Evolutionary conservation across 2,888 invertebrate species (phyloP), one percentile per base, ranked within the genome.

Genomic region (Hydrotaea diabolus): DNA sequence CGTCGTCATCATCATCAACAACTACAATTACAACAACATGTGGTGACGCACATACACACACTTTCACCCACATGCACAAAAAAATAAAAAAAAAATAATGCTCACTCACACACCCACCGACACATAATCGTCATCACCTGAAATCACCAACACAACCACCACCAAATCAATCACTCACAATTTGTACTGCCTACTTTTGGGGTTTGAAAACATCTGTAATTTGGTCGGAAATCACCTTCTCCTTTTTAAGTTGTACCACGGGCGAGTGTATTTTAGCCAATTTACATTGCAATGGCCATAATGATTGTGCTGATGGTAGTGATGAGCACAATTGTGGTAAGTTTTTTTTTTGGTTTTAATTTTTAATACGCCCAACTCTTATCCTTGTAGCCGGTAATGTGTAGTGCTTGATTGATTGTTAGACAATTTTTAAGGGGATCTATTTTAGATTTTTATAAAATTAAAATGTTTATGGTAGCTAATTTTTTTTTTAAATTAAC

Each of bases 301-400:
- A 71, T 3, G 94, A 94, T 88, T 94, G 94, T 90, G 92, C 93
- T 85, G 94, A 93, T 87, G 94, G 93, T 36, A 95, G 95, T 88
- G 95, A 96, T 89, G 96, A 96, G 90, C 91, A 91, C 19, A 92
- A 93, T 85, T 95, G 95, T 91, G 93, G 93, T 93, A 93, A 91
- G 92, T 90, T 85, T 66, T n/a, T 15, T 72, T 55, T 11, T 9
- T 31, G 7, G n/a, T n/a, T n/a, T n/a, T n/a, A n/a, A n/a, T n/a
- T n/a, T 39, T 49, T 4, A 39, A 13, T 11, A 39, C 8, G 4
- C 36, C 11, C 13, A 39, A 39, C 39, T 4, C 39, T 9, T 13
- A 39, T 39, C n/a, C n/a, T 7, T 49, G 49, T 49, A 49, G 49
- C 49, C n/a, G 49, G 49, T 8, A n/a, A 49, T 9, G 3, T 43